A percentile compares a stretch with the other conserved stretches of the same genome.
Conservation (phyloP, 2,888 invertebrate species). For the Drosophila setosimentum region DNA sequence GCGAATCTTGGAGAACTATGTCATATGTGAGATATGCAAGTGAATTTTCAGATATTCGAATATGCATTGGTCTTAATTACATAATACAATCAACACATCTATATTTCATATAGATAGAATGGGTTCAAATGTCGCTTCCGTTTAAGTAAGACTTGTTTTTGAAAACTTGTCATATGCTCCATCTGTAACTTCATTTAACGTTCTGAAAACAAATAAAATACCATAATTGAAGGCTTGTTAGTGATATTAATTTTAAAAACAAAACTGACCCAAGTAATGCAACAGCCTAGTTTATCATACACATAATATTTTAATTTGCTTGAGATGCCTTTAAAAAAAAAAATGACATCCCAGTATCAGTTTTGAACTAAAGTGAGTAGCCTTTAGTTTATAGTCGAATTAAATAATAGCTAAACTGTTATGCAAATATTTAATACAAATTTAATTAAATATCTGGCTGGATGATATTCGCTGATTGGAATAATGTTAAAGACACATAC, state of each 20-base stretch:
- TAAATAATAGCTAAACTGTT: not conserved
- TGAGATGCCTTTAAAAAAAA: not conserved
- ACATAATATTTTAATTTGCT: constrained; percentile 20
- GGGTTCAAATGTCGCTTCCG: constrained; percentile 9
- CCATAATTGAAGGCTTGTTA: constrained; percentile 82
- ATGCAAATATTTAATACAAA: not conserved
- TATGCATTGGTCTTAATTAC: constrained; percentile 18
- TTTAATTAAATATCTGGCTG: not conserved
- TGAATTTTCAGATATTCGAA: constrained; percentile 14
- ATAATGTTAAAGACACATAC: not conserved
- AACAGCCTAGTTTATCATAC: constrained; percentile 13
- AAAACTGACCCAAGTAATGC: constrained; percentile 2
- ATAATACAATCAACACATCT: constrained; percentile 7
- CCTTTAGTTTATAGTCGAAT: not conserved
- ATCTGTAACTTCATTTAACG: constrained; percentile 20
- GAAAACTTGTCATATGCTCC: not conserved
- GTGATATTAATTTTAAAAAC: constrained; percentile 84
- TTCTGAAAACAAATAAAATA: constrained; percentile 13
- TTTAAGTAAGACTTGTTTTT: not conserved
- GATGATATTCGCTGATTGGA: not conserved
- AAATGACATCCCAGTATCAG: not conserved
- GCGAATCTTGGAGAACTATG: constrained; percentile 19
- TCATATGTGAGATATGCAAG: constrained; percentile 23
- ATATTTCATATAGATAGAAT: constrained; percentile 11
- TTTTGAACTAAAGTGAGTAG: not conserved